phyloP scores from a whole-genome alignment of 2,888 invertebrate species.

The Polydrusus cervinus region DNA sequence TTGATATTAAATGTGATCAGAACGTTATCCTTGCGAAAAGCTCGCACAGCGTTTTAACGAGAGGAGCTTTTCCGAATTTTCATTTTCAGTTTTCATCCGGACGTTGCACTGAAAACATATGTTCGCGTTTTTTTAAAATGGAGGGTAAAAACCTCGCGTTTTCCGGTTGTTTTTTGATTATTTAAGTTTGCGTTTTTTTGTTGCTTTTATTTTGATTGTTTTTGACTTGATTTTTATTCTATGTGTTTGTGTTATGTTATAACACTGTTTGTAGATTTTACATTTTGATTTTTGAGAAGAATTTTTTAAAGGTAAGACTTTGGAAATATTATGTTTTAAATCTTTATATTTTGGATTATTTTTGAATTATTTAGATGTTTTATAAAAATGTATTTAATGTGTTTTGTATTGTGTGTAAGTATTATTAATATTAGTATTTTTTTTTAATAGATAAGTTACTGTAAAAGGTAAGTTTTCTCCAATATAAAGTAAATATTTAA shows the following conservation, averaged over 20 bases:
- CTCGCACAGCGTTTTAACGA: constrained; percentile 32
- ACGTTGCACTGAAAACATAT: constrained; percentile 25
- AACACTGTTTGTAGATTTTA: background rate
- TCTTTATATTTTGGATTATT: no score
- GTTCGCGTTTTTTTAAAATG: constrained; percentile 16
- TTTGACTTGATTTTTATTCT: background rate
- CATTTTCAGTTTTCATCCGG: constrained; percentile 45
- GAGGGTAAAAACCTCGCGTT: constrained; percentile 35
- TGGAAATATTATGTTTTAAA: no score
- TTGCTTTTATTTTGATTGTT: constrained; percentile 3
- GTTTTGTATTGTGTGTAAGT: no score
- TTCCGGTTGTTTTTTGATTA: constrained; percentile 18
- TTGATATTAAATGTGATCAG: background rate
- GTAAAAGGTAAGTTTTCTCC: no score
- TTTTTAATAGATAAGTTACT: no score
- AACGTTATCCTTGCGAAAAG: constrained; percentile 37
- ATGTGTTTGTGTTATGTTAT: background rate
- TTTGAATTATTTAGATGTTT: no score
- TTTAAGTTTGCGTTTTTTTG: constrained; percentile 12
- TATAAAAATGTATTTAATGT: no score
- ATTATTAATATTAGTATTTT: no score
- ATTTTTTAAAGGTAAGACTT: constrained; percentile 7
- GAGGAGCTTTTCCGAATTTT: constrained; percentile 50
- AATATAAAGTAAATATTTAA: no score
- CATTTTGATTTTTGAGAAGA: background rate